Percentiles rank a stretch among this genome's conserved stretches.
Conservation (phyloP, 2,888 invertebrate species). For the Pecten maximus region DNA sequence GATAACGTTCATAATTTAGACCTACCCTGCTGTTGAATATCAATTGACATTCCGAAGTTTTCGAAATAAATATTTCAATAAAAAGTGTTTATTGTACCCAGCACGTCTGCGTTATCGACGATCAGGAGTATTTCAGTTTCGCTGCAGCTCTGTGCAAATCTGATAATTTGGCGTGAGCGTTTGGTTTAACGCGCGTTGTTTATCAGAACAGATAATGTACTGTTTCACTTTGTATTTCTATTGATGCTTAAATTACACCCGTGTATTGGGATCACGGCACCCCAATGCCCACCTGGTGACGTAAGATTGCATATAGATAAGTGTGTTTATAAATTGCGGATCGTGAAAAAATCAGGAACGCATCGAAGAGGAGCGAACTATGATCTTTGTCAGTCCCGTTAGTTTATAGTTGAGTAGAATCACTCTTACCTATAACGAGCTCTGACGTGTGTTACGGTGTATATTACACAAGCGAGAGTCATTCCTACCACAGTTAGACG, state of each 20-base stretch:
- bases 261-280: not conserved
- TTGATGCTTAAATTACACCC: not conserved
- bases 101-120: not conserved
- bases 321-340: not conserved
- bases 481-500: not conserved
- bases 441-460: not conserved
- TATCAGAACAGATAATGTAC: not conserved
- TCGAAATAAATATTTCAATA: slow-evolving; percentile 21
- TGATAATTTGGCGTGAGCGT: not conserved
- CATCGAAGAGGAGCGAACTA: not conserved
- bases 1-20: not conserved
- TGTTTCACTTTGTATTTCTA: not conserved
- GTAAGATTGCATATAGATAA: not conserved
- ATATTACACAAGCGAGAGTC: not conserved
- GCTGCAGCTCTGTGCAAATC: not conserved
- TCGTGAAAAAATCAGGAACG: slow-evolving; percentile 5
- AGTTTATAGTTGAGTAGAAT: not conserved
- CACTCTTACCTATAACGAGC: not conserved
- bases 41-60: not conserved
- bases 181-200: not conserved
- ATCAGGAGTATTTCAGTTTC: not conserved
- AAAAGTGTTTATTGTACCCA: not conserved
- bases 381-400: not conserved
- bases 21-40: not conserved
- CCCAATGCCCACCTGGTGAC: not conserved